These are phyloP conservation scores for Empis livida DNA, from an alignment of 2,888 invertebrate genomes.

Conservation along the genomic window DNA sequence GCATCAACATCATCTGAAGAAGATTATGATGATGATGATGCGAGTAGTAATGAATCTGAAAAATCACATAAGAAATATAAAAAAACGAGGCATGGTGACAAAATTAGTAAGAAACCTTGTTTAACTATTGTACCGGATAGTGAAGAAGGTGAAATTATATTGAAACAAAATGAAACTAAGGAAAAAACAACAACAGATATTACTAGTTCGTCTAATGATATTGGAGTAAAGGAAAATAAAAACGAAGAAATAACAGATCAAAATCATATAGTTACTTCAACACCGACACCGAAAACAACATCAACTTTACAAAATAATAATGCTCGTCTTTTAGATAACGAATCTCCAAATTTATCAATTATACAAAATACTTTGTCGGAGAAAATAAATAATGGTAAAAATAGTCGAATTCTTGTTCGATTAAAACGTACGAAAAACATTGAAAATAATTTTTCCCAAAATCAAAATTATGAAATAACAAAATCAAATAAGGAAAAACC, in stretches of 20 bases:
- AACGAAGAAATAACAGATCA: too few relatives aligned
- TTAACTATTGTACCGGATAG: neutral
- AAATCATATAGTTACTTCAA: too few relatives aligned
- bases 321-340: too few relatives aligned
- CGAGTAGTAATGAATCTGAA: neutral
- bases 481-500: neutral
- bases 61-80: neutral
- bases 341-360: too few relatives aligned
- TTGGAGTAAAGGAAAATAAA: too few relatives aligned
- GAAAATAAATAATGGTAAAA: neutral
- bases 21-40: neutral
- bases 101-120: neutral
- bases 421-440: neutral
- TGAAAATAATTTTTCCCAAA: neutral
- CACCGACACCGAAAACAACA: too few relatives aligned
- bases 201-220: too few relatives aligned
- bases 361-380: too few relatives aligned
- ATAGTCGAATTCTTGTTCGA: neutral
- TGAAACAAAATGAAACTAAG: neutral
- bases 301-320: too few relatives aligned
- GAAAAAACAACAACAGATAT: too few relatives aligned
- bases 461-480: neutral
- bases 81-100: neutral
- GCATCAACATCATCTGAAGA: neutral
- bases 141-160: neutral